Base-by-base conservation (phyloP, 2,888 invertebrate species). In the Ptycholaimellus sp. region DNA sequence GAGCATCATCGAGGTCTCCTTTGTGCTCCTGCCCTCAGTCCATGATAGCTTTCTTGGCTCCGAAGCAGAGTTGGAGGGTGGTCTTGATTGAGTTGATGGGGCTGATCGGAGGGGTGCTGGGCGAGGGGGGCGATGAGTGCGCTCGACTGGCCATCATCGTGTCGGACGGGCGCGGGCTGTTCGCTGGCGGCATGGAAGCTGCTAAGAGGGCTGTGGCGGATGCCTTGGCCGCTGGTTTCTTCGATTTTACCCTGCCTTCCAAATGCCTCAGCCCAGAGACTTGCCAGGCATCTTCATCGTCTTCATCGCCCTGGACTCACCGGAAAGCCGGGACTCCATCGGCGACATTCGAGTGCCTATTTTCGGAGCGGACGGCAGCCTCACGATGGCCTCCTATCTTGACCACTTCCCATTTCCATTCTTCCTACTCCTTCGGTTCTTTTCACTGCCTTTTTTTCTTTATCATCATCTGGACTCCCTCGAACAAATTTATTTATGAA, bases 361-460 rank as follows among this genome's bases (percentile, higher is more conserved):
- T 14, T 74, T 77, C 55, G 66, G 68, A 46, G 68, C 64, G 27
- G 65, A 66, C 3, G 67, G 68, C n/a, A 29, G 9, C 16, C 33
- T 55, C 23, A 54, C 54, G 39, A 74, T 83, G 49, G 69, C 70
- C 46, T 72, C 76, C 0, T 93, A 93, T 59, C 72, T 99, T 67
- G 87, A 90, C 52, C 71, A 71, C 33, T 99, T 99, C 62, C 96
- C 96, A 1, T 96, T 99, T 61, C 87, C 90, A 1, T 93, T 82
- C 66, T 99, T 96, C 60, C 70, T 96, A 34, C 76, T 96, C 50
- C 69, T 99, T 21, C 65, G 81, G 40, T 30, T 30, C 7, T 30
- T n/a, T n/a, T n/a, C n/a, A n/a, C n/a, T n/a, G n/a, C n/a, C n/a
- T n/a, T n/a, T n/a, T n/a, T n/a, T n/a, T n/a, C n/a, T n/a, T n/a